Conservation (phyloP, 2,113 vertebrate species). For the Macquaria australasica region DNA sequence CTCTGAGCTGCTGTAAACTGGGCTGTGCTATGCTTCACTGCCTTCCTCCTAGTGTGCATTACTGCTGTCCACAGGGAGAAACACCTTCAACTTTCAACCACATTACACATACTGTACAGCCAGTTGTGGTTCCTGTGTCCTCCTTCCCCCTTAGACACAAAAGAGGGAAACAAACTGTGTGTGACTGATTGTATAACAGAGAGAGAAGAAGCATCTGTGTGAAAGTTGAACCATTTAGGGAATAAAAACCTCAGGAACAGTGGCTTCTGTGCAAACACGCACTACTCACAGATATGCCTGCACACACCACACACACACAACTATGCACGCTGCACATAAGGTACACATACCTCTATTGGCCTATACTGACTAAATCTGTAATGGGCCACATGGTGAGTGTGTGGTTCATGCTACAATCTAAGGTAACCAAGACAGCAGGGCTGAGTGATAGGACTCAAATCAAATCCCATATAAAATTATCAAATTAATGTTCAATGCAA, state of each 20-base stretch:
- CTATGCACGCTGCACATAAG: background rate
- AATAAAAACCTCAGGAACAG: constrained; percentile 6
- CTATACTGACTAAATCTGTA: background rate
- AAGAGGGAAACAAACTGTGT: background rate
- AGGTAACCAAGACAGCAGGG: no score
- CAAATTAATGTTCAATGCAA: background rate
- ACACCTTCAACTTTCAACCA: constrained; percentile 37
- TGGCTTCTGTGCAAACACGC: background rate
- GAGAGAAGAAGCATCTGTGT: background rate
- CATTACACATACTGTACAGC: constrained; percentile 15
- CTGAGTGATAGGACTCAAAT: background rate
- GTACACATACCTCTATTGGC: background rate
- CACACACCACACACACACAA: background rate
- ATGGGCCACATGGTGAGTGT: background rate
- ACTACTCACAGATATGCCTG: background rate
- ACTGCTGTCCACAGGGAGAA: constrained; percentile 38
- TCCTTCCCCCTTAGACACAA: background rate
- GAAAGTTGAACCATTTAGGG: constrained; percentile 14
- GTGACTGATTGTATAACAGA: background rate
- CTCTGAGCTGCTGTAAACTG: constrained; percentile 67
- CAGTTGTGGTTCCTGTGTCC: constrained; percentile 3
- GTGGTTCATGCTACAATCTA: background rate
- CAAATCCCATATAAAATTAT: background rate
- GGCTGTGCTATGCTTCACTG: constrained; percentile 61
- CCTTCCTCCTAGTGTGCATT: constrained; percentile 40